Conservation (phyloP, 2,888 invertebrate species). For the Ecliptopera silaceata region DNA sequence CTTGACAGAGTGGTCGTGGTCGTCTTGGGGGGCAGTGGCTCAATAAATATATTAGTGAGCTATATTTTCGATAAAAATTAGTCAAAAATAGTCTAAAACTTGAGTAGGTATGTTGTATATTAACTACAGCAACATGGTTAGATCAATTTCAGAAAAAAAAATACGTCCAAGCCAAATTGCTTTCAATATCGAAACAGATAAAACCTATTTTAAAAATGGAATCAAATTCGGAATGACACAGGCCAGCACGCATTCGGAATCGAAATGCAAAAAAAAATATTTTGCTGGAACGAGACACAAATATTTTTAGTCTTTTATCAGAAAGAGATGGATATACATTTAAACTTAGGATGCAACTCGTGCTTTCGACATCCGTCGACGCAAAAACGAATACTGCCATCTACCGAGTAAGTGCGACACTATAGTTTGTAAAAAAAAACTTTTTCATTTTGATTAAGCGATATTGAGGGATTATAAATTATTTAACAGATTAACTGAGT, state of each 20-base stretch:
- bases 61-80: too few species aligned
- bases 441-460: conserved; percentile 38
- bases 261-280: conserved; percentile 79
- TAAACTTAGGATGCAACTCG: conserved; percentile 81
- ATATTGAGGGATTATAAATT: conserved; percentile 35
- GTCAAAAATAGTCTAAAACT: too few species aligned
- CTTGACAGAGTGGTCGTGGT: too few species aligned
- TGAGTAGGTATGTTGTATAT: too few species aligned
- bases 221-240: conserved; percentile 11
- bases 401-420: conserved; percentile 65
- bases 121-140: too few species aligned
- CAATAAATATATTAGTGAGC: too few species aligned
- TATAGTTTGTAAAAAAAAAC: conserved; percentile 39
- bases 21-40: too few species aligned
- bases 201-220: conserved; percentile 8
- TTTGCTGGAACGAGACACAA: conserved; percentile 65
- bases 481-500: conserved; percentile 31
- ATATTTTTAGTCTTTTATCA: conserved; percentile 44
- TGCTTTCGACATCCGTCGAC: conserved; percentile 78
- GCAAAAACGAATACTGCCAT: conserved; percentile 72
- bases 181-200: background rate
- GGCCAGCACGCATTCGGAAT: conserved; percentile 64
- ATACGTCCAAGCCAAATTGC: background rate
- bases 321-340: conserved; percentile 63
- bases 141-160: background rate